phyloP scores from a whole-genome alignment of 2,888 invertebrate genomes.

The Ellobium chinense region DNA sequence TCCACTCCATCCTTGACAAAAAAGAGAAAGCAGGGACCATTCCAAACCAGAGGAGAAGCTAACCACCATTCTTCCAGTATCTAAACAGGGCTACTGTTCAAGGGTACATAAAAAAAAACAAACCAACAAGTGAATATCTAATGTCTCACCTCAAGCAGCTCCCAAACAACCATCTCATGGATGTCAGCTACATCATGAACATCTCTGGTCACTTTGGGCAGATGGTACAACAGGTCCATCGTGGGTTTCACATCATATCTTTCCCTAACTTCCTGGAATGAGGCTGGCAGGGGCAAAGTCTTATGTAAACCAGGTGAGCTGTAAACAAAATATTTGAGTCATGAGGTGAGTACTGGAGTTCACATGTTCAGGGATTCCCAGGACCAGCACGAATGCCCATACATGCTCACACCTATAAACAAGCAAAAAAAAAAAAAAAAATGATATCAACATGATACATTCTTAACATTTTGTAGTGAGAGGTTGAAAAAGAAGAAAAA shows the following conservation, averaged over 20 bases:
- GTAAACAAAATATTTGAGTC: background rate
- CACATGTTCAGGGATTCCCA: no score
- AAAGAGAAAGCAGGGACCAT: no score
- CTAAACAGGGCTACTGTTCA: background rate
- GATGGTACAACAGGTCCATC: constrained; percentile 44
- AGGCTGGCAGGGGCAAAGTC: constrained; percentile 55
- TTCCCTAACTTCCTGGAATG: constrained; percentile 50
- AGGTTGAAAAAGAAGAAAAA: no score
- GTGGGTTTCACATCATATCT: constrained; percentile 54
- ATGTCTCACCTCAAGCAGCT: constrained; percentile 72
- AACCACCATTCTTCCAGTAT: background rate
- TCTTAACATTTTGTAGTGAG: no score
- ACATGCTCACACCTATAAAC: background rate
- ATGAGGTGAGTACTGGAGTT: background rate
- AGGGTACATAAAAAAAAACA: background rate
- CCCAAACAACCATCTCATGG: constrained; percentile 57
- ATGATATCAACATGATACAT: no score
- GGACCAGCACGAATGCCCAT: background rate
- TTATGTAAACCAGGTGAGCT: constrained; percentile 28
- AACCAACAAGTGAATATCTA: no score
- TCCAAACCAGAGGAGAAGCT: no score
- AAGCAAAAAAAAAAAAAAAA: background rate
- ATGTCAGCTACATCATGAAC: constrained; percentile 53
- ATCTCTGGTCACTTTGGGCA: constrained; percentile 49
- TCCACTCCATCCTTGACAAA: no score